These are phyloP conservation scores for Pinna nobilis DNA, from an alignment of 1,140 invertebrate genomes.

Conservation along the genomic window DNA sequence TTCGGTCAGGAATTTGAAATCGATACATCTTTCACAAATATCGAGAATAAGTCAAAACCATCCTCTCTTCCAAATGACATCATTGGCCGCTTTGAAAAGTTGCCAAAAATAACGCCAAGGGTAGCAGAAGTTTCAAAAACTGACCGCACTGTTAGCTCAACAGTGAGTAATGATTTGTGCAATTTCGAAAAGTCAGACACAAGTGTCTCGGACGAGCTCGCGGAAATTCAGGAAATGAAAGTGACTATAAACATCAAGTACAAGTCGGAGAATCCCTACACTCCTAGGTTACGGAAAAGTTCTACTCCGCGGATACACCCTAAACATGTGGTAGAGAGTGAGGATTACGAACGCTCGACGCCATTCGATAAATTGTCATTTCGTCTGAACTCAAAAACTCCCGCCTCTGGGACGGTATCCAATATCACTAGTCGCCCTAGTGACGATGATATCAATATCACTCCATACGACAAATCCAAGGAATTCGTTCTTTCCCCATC, in stretches of 20 bases:
- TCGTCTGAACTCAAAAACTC: too few relatives aligned
- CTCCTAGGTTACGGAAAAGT: too few relatives aligned
- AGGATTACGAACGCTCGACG: too few relatives aligned
- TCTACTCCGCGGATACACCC: too few relatives aligned
- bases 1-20: neutral
- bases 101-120: slow-evolving; percentile 7
- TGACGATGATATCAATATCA: too few relatives aligned
- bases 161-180: neutral
- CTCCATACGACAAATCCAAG: too few relatives aligned
- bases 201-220: neutral
- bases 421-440: too few relatives aligned
- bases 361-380: too few relatives aligned
- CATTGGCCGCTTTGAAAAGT: slow-evolving; percentile 6
- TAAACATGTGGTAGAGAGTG: too few relatives aligned
- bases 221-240: slow-evolving; percentile 37
- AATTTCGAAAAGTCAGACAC: neutral
- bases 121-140: neutral
- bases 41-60: neutral
- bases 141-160: neutral
- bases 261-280: too few relatives aligned
- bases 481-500: too few relatives aligned
- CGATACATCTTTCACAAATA: neutral
- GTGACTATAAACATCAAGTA: slow-evolving; percentile 35
- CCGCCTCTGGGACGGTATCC: too few relatives aligned
- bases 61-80: neutral